Conservation (phyloP, 2,888 invertebrate genomes). For the Phrixothrix hirtus region DNA sequence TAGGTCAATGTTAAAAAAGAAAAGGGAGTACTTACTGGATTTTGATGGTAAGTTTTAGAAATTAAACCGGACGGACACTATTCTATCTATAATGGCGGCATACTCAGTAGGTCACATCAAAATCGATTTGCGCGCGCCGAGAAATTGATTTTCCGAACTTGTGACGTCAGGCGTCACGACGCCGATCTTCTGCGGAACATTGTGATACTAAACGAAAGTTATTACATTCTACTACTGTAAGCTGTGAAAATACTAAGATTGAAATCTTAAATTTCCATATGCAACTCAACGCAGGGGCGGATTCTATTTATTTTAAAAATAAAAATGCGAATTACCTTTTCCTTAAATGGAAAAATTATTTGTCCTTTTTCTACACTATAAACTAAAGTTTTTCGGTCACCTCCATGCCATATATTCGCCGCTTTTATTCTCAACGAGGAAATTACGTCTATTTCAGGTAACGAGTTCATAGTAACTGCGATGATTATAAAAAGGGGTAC, state of each 20-base stretch:
- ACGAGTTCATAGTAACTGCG: not conserved
- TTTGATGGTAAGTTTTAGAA: conserved; percentile 27
- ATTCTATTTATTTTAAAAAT: no score
- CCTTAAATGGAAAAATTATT: conserved; percentile 44
- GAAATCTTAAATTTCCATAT: conserved; percentile 21
- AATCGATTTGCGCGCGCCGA: conserved; percentile 50
- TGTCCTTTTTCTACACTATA: conserved; percentile 42
- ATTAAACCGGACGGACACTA: conserved; percentile 49
- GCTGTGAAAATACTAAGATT: no score
- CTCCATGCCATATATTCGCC: conserved; percentile 43
- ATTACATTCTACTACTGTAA: no score
- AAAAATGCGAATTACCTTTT: conserved; percentile 39
- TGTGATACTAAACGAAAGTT: no score
- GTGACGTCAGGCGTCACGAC: conserved; percentile 29
- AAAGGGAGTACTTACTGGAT: conserved; percentile 27
- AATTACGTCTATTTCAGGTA: conserved; percentile 6
- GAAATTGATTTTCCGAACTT: conserved; percentile 47
- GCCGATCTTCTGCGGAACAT: conserved; percentile 35
- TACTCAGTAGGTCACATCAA: conserved; percentile 52
- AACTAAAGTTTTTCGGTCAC: conserved; percentile 44
- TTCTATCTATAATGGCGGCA: conserved; percentile 53
- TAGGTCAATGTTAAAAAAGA: no score
- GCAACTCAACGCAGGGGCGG: no score
- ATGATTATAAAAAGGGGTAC: not conserved
- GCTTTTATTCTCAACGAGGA: conserved; percentile 36